phyloP scores from a whole-genome alignment of 92 coral and sea anemone species.

The Plumapathes pennacea region DNA sequence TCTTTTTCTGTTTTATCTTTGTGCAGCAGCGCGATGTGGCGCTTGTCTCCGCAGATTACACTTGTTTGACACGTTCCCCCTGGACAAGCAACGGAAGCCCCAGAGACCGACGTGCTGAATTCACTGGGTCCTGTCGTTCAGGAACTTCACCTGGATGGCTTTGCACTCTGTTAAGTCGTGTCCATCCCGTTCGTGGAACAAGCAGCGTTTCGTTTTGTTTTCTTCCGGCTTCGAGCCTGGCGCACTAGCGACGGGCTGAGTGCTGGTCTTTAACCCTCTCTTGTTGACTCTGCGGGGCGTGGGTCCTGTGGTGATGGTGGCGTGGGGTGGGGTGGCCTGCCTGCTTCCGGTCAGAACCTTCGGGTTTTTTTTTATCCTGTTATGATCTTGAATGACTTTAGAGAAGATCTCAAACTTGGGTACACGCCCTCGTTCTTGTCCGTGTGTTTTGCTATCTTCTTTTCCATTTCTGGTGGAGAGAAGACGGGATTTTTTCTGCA shows the following conservation, averaged over 20 bases:
- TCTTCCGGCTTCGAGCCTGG: too few species aligned
- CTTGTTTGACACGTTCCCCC: too few species aligned
- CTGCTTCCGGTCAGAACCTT: constrained; percentile 44
- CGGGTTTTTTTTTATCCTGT: constrained; percentile 44
- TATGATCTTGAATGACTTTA: constrained; percentile 17
- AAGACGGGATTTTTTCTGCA: constrained; percentile 22
- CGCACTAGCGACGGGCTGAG: background rate
- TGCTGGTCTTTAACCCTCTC: too few species aligned
- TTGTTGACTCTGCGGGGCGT: too few species aligned
- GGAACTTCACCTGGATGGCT: constrained; percentile 31
- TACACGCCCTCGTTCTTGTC: constrained; percentile 19
- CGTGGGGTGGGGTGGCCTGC: too few species aligned
- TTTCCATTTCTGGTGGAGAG: constrained; percentile 39
- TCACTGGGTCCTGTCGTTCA: too few species aligned
- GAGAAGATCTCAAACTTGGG: constrained; percentile 31
- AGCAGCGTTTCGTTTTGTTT: constrained; percentile 34
- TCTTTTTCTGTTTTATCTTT: too few species aligned
- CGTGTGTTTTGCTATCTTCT: constrained; percentile 20
- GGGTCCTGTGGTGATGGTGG: too few species aligned
- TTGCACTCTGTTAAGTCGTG: constrained; percentile 49
- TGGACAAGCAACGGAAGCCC: too few species aligned
- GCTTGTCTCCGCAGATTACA: too few species aligned
- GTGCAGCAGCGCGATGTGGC: too few species aligned
- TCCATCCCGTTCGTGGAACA: constrained; percentile 49
- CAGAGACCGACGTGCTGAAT: too few species aligned